Evolutionary conservation across 2,113 vertebrate species (phyloP), one percentile per base, ranked within the genome.

Genomic region (Amphiprion percula): DNA sequence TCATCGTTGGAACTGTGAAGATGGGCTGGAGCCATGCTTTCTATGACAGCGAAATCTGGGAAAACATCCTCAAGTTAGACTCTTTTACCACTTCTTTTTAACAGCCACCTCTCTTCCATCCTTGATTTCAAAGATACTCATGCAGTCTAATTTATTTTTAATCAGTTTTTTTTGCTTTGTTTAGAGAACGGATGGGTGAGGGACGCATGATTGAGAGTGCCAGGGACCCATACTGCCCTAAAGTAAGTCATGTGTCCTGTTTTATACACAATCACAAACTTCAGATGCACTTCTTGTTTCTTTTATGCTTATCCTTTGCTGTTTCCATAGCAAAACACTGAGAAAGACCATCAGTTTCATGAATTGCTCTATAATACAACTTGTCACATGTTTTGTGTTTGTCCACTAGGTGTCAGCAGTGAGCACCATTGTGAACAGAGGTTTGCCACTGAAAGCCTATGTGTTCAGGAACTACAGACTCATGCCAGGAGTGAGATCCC

Each of bases 1-100:
- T 99, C 72, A 98, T 99, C 46, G 95, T 99, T 49, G 98, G 98
- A 77, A 98, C 98, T 1, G 95, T 99, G 50, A 99, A 99, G 92
- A 99, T 99, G 98, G 96, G 98, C 80, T 99, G 98, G 98, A 99
- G 94, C 87, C 98, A 99, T 0, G 98, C 96, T 37, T 99, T 98
- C 93, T 99, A 99, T 85, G 96, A 99, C 93, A 99, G 98, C 68
- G 94, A 98, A 89, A 95, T 95, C 33, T 99, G 98, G 98, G 98
- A 99, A 89, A 96, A 95, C 84, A 96, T 99, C 90, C 97, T 99
- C 72, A 97, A 97, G 98, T 99, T 91, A 95, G 8, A 0, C 49
- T 47, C 19, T 39, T 33, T 68, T 4, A 24, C 15, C 5, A n/a
- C 0, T 10, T 10, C 11, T 3, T 58, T 37, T 50, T 30, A 10